Evolutionary conservation across 2,888 invertebrate genomes (phyloP), one percentile per base, ranked within the genome.

Genomic region (Netelia inedita): DNA sequence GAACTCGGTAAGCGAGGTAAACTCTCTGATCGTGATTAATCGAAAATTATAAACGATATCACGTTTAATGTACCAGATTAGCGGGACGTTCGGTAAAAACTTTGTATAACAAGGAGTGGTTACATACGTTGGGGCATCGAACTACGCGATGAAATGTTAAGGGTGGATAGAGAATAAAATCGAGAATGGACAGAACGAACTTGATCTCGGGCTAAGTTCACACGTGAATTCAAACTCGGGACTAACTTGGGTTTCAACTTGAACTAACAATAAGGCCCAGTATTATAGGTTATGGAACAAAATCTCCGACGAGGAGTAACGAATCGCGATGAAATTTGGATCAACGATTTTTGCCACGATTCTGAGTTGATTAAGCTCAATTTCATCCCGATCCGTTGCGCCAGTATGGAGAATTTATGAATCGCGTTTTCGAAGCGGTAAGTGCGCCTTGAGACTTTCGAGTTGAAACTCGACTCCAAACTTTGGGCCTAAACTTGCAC

Each of bases 21-120:
- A 72, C 72, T 59, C 71, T 55, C 23, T n/a, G n/a, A 43, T 68
- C 53, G 57, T 66, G 61, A 68, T 73, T 46, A 73, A 59, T 35
- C 55, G 14, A 23, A 80, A 73, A 73, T 73, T 43, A 80, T 61
- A 68, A n/a, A 28, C 73, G 68, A 74, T 74, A 68, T n/a, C 11
- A 16, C 57, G 19, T 57, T 57, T 19, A 11, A 68, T 59, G 6
- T 71, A 41, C 69, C 53, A 63, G 63, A 79, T 71, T 71, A 69
- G 66, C 63, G 79, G 69, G 16, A 41, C 53, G 41, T 50, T 41
- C 55, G 35, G 41, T 55, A 19, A 5, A 55, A 57, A 57, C 57
- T 57, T 10, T 46, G 11, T 46, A 14, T 46, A 46, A 46, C 2
- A 46, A 46, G 6, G 8, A 46, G 10, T 46, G 14, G 14, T 14